Evolutionary conservation across 2,888 invertebrate genomes (phyloP).

Genomic region (Xylocampa areola): DNA sequence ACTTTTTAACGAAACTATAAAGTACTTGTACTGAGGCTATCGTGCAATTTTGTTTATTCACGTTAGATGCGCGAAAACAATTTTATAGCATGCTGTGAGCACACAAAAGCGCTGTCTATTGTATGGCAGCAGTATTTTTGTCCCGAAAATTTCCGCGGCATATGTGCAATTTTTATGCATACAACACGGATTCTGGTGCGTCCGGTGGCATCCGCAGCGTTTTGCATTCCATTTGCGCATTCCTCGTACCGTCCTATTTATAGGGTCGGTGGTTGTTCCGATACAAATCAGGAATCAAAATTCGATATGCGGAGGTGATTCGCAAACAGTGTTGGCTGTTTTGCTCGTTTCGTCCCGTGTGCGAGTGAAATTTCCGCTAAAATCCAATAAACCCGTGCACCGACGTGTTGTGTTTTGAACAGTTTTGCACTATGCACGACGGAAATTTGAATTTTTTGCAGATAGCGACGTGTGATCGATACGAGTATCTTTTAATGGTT

Average conservation of each 20-base stretch:
- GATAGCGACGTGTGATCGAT: conserved; percentile 52
- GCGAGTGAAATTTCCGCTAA: conserved; percentile 83
- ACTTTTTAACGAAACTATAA: conserved; percentile 31
- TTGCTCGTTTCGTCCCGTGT: conserved; percentile 71
- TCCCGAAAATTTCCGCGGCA: conserved; percentile 29
- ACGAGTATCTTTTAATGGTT: conserved; percentile 33
- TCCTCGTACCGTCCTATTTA: conserved; percentile 68
- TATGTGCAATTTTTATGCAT: conserved; percentile 39
- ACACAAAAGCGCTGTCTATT: conserved; percentile 34
- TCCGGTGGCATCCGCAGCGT: conserved; percentile 65
- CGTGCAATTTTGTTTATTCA: conserved; percentile 19
- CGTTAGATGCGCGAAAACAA: conserved; percentile 23
- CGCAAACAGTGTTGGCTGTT: conserved; percentile 74
- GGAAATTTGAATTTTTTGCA: conserved; percentile 63
- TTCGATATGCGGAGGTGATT: conserved; percentile 82
- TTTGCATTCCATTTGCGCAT: conserved; percentile 75
- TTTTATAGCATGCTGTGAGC: conserved; percentile 12
- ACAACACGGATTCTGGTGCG: conserved; percentile 44
- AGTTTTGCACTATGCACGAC: conserved; percentile 53
- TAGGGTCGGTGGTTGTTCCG: conserved; percentile 51
- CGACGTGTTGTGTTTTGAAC: conserved; percentile 62
- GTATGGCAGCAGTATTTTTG: conserved; percentile 38
- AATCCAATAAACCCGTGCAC: conserved; percentile 82
- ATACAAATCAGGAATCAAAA: conserved; percentile 84
- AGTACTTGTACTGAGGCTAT: neutral